Conservation (phyloP, 1,140 invertebrate species). For the Zaprionus vittiger region DNA sequence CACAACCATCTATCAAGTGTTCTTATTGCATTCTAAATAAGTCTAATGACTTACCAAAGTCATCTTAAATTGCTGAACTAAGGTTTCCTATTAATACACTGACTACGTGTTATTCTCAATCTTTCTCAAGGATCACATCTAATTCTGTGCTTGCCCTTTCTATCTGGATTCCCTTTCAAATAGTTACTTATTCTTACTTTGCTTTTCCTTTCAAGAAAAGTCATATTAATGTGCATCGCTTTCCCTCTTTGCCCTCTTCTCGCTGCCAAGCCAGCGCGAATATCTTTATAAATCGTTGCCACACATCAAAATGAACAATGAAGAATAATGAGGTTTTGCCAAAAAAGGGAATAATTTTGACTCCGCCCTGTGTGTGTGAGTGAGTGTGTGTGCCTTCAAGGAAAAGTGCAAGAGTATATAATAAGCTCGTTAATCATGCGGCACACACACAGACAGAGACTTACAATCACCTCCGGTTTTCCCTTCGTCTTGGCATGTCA, state of each 20-base stretch:
- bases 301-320: conserved; percentile 62
- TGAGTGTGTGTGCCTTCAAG: conserved; percentile 25
- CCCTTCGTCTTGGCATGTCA: conserved; percentile 27
- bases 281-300: conserved; percentile 48
- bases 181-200: background rate
- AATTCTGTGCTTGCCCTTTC: background rate
- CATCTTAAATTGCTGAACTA: too few species aligned
- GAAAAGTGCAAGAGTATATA: conserved; percentile 62
- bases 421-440: conserved; percentile 74
- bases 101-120: background rate
- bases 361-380: conserved; percentile 18
- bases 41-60: too few species aligned
- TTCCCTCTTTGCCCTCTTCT: background rate
- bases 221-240: background rate
- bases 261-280: background rate
- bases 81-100: too few species aligned
- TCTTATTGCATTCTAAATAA: too few species aligned
- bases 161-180: background rate
- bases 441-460: conserved; percentile 30
- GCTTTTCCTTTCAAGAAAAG: background rate
- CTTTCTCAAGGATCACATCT: background rate
- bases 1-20: too few species aligned
- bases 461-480: conserved; percentile 36
- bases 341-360: conserved; percentile 45
- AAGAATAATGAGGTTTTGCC: conserved; percentile 64